Evolutionary conservation across 2,797 vertebrate genomes (phyloP).

Genomic region (Thunnus albacares): DNA sequence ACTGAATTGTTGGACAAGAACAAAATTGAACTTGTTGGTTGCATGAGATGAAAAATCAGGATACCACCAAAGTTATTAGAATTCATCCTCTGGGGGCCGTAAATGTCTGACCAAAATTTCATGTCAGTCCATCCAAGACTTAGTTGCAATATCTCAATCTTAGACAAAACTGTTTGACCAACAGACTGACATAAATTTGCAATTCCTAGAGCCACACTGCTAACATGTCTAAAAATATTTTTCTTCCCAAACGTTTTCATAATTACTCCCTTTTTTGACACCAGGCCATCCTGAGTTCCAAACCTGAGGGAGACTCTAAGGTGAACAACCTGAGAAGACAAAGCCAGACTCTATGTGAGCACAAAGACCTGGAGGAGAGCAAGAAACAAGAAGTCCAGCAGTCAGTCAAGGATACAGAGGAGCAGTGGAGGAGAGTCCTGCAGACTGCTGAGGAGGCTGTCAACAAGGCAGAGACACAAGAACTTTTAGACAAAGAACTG

Average conservation of each 20-base stretch:
- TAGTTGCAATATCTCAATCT: not conserved
- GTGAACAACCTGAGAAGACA: slow-evolving; percentile 74
- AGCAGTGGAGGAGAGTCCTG: slow-evolving; percentile 73
- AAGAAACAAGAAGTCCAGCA: slow-evolving; percentile 56
- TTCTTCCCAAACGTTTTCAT: not conserved
- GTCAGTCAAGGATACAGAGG: slow-evolving; percentile 55
- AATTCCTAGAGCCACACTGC: not conserved
- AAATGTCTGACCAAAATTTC: too few relatives aligned
- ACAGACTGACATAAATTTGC: not conserved
- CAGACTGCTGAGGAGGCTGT: slow-evolving; percentile 63
- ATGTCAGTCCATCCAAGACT: not conserved
- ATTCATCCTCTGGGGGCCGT: too few relatives aligned
- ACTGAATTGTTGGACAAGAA: not conserved
- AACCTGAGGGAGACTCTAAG: slow-evolving; percentile 84
- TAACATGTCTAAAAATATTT: not conserved
- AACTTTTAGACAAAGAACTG: slow-evolving; percentile 38
- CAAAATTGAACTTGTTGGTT: not conserved
- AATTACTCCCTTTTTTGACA: not conserved
- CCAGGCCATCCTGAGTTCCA: slow-evolving; percentile 85
- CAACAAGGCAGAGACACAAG: slow-evolving; percentile 17
- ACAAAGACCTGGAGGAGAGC: slow-evolving; percentile 39
- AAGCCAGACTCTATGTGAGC: slow-evolving; percentile 60
- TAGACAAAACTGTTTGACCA: not conserved
- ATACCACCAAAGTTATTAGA: too few relatives aligned
- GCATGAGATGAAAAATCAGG: not conserved